Conservation (phyloP, 2,888 invertebrate genomes). For the Orthosia gracilis region DNA sequence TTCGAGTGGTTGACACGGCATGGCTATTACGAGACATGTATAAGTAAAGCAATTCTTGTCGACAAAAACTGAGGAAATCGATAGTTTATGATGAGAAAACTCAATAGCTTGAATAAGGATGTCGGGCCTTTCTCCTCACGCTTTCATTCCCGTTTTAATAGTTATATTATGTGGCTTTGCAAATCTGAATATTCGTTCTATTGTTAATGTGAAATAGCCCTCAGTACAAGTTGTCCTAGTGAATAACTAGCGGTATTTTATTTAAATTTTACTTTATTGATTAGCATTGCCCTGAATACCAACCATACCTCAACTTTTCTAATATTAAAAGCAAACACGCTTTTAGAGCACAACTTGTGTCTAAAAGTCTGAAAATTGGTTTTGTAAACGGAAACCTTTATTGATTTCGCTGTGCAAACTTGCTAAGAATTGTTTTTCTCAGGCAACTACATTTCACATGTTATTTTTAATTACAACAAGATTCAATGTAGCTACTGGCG, state of each 20-base stretch:
- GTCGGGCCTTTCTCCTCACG: background rate
- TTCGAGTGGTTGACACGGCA: background rate
- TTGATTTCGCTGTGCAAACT: background rate
- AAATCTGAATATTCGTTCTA: background rate
- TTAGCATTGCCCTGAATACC: slow-evolving; percentile 39
- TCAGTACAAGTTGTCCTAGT: background rate
- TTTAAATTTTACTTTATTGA: slow-evolving; percentile 23
- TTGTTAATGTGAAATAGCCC: background rate
- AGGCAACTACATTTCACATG: background rate
- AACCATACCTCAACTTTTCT: slow-evolving; percentile 1
- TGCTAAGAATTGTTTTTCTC: background rate
- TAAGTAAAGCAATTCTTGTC: background rate
- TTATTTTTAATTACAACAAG: too few species aligned
- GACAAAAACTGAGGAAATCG: background rate
- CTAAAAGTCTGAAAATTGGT: background rate
- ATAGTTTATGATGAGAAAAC: background rate
- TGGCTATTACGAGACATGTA: background rate
- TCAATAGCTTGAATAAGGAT: background rate
- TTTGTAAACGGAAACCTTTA: background rate
- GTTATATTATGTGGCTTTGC: background rate
- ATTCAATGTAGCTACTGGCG: too few species aligned
- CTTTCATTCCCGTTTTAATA: background rate
- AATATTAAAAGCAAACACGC: background rate
- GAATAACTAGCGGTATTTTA: slow-evolving; percentile 22
- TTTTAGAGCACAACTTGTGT: background rate